A percentile compares a stretch with the other conserved stretches of the same genome.
Conservation (phyloP, 2,113 vertebrate genomes). For the Periophthalmodon schlosseri region DNA sequence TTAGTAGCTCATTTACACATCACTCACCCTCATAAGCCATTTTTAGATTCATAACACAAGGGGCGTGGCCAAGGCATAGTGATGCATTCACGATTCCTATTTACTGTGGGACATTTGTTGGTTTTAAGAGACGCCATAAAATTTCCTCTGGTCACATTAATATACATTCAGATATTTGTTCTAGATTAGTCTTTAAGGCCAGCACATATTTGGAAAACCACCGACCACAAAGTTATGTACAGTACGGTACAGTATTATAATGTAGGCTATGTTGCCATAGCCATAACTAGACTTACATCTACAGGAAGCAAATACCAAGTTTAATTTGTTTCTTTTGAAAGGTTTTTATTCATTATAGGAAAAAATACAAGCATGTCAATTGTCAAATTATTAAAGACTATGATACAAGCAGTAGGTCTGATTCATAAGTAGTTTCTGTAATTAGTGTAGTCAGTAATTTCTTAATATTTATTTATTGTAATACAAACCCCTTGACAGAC, state of each 20-base stretch:
- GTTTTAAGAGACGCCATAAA: not conserved
- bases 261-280: too few species aligned
- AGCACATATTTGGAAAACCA: too few species aligned
- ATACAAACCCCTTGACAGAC: not conserved
- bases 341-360: not conserved
- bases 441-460: not conserved
- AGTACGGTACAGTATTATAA: too few species aligned
- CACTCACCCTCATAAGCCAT: not conserved
- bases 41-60: not conserved
- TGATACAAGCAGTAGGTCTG: not conserved
- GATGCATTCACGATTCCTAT: slow-evolving; percentile 4
- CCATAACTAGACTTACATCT: too few species aligned
- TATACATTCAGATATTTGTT: not conserved
- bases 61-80: not conserved
- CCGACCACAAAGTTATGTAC: too few species aligned
- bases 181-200: too few species aligned
- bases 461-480: not conserved
- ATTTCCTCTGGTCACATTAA: too few species aligned
- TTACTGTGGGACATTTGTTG: not conserved
- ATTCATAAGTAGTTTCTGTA: not conserved
- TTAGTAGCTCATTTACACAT: not conserved
- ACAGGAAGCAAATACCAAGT: not conserved
- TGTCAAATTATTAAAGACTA: not conserved
- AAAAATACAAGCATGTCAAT: not conserved
- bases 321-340: not conserved